Evolutionary conservation across 53 echinoderm and acorn worm genomes (phyloP), one percentile per base, ranked within the genome.

Genomic region (Astropecten irregularis): DNA sequence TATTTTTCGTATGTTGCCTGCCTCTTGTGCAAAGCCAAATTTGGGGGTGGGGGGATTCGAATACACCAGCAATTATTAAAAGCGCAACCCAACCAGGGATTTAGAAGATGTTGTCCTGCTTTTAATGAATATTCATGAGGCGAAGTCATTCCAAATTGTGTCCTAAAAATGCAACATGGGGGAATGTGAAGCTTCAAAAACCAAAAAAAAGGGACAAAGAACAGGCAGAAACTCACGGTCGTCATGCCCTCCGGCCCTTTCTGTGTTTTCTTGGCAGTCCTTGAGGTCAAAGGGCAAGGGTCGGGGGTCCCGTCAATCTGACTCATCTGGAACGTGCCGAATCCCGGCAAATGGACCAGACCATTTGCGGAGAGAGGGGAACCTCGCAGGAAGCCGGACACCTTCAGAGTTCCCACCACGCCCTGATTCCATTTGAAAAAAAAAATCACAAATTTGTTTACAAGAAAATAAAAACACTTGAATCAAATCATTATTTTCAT

Each of bases 261-360:
- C 6, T 40, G 22, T 66, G 69, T 74, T 57, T 20, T 57, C 74
- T 74, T 74, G 26, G 37, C 56, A 23, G 20, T 46, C 59, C 26
- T 85, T 1, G 83, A 66, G 76, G 73, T 93, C 87, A 96, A 71
- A 73, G 93, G 97, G 88, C 97, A 96, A 77, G 93, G 93, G 92
- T 96, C 97, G 76, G 89, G 71, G n/a, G 86, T 66, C 20, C 73
- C 56, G 66, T 93, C 97, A 50, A 96, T 94, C 68, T 91, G 92
- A 30, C 84, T 79, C 94, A 96, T 88, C 88, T 96, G 97, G 60
- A 91, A 96, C 26, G 94, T 92, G 7, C 97, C 97, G 40, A 91
- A 82, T 23, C 97, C 97, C 19, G 94, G 90, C 21, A 96, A 71
- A 29, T 96, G 91, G 57, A 96, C 83, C 60, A 96, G 86, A 28